Evolutionary conservation across 2,113 vertebrate species (phyloP), one percentile per base, ranked within the genome.

Genomic region (Callithrix jacchus): DNA sequence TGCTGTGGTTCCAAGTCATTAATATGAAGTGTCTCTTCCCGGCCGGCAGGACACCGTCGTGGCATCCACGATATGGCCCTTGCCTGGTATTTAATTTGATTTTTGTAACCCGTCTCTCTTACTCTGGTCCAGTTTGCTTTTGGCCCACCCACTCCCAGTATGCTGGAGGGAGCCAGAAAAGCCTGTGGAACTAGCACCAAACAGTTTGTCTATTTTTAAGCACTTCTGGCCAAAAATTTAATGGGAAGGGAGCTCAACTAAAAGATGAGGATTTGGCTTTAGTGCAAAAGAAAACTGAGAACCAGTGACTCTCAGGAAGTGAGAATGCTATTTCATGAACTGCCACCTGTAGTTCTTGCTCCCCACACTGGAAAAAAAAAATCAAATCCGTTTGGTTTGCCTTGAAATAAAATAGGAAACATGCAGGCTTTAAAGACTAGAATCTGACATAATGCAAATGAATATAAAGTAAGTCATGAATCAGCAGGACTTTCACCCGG

Each of bases 381-480:
- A 93, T 49, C 73, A 8, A 32, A 52, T 45, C 25, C 77, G n/a
- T 23, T 52, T 54, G 40, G n/a, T 87, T 71, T 83, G 40, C 87
- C 80, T 83, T 20, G 83, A 61, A 70, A 76, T 61, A 58, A 95
- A 88, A 76, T 47, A 80, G 90, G 85, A 92, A 83, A 47, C 13
- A 20, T 13, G 52, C 58, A 73, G 85, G 14, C 49, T 56, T 76
- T 49, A 12, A 68, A 68, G 76, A 64, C 32, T 21, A 23, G 68
- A 47, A 71, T 79, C 85, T 80, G 66, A 64, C 56, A 23, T 76
- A 37, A 84, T 92, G 64, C 64, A 89, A 90, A 84, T 92, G 56
- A 83, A 85, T 87, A 64, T 70, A 54, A 87, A 95, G 10, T 35
- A 37, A 81, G 64, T 18, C 52, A 0, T 74, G 66, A 88, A 77